A percentile compares a stretch with the other conserved stretches of the same genome.
These are phyloP conservation scores for Athetis lepigone DNA, from an alignment of 2,888 invertebrate species.

Conservation along the genomic window DNA sequence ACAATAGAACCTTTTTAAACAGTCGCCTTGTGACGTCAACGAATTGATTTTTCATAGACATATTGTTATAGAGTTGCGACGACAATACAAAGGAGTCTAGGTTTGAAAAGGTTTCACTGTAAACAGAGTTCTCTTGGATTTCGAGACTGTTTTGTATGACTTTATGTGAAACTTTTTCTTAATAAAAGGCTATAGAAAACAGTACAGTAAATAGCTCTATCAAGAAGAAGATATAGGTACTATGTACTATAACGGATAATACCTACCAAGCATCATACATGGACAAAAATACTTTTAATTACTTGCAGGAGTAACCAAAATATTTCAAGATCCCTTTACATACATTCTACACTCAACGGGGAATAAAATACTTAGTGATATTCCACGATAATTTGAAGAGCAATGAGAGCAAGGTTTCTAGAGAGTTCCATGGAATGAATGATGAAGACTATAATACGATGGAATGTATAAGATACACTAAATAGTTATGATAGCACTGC, in stretches of 20 bases:
- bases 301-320: conserved; percentile 15
- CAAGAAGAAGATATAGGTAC: conserved; percentile 23
- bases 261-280: conserved; percentile 36
- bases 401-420: conserved; percentile 40
- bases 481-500: conserved; percentile 40
- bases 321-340: conserved; percentile 11
- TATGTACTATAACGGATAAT: conserved; percentile 11
- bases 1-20: conserved; percentile 36
- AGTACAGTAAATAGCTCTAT: conserved; percentile 27
- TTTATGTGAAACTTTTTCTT: conserved; percentile 18
- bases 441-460: conserved; percentile 49
- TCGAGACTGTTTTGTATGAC: conserved; percentile 9
- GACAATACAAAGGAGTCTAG: conserved; percentile 39
- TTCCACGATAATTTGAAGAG: conserved; percentile 11
- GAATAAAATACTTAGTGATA: conserved; percentile 5
- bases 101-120: conserved; percentile 47
- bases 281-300: conserved; percentile 14
- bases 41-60: conserved; percentile 47
- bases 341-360: conserved; percentile 17
- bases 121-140: conserved; percentile 26
- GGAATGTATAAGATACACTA: conserved; percentile 45
- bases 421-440: conserved; percentile 41
- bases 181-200: conserved; percentile 17
- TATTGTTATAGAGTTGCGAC: conserved; percentile 30
- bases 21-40: conserved; percentile 43